Evolutionary conservation across 2,888 invertebrate genomes (phyloP).

Genomic region (Isotomurus palustris): DNA sequence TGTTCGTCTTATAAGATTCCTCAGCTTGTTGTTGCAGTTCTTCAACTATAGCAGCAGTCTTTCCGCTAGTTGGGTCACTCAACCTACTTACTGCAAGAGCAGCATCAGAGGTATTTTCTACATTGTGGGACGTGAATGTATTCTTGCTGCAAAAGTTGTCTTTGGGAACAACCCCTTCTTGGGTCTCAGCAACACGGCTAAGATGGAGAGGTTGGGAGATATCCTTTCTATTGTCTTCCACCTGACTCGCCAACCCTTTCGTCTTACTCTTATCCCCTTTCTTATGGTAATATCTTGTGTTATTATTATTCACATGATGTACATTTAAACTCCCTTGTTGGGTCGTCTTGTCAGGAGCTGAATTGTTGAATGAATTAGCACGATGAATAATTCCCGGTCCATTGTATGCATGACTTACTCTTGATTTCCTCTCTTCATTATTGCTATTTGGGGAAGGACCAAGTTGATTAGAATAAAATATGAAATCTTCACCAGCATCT

Average conservation of each 20-base stretch:
- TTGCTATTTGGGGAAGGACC: too few relatives aligned
- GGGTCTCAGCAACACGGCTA: background rate
- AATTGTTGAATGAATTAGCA: too few relatives aligned
- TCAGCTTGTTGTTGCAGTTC: slow-evolving; percentile 6
- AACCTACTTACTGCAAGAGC: slow-evolving; percentile 29
- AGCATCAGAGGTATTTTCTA: background rate
- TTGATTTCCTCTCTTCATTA: background rate
- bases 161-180: background rate
- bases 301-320: too few relatives aligned
- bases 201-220: background rate
- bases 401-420: background rate
- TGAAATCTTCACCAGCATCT: slow-evolving; percentile 33
- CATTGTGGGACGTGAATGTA: background rate
- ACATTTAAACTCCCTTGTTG: too few relatives aligned
- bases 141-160: background rate
- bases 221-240: slow-evolving; percentile 13
- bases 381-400: too few relatives aligned
- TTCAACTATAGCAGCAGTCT: background rate
- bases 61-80: slow-evolving; percentile 40
- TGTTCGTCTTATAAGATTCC: background rate
- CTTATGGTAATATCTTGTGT: slow-evolving; percentile 1
- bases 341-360: too few relatives aligned
- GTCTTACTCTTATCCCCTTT: background rate
- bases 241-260: slow-evolving; percentile 20
- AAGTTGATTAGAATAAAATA: slow-evolving; percentile 25